These are phyloP conservation scores for Laticauda colubrina DNA, from an alignment of 2,113 vertebrate species.

Conservation along the genomic window DNA sequence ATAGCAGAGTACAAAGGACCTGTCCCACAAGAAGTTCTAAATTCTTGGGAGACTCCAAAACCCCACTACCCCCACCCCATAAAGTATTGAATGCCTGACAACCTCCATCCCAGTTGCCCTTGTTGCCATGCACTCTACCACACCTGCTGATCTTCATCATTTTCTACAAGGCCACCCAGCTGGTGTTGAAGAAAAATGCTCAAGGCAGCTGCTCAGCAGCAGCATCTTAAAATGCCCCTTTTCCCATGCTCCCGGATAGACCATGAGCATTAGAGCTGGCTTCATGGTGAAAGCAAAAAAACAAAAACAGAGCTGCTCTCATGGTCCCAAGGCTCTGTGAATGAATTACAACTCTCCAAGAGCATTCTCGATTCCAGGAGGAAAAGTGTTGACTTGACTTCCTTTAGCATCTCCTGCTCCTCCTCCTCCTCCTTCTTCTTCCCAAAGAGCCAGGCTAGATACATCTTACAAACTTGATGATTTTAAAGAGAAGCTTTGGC, in stretches of 20 bases:
- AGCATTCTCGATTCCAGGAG: background rate
- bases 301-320: background rate
- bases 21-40: background rate
- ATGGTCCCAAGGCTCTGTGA: background rate
- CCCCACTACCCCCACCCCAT: background rate
- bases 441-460: background rate
- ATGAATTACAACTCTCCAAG: background rate
- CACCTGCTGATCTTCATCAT: background rate
- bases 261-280: background rate
- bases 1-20: background rate
- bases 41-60: background rate
- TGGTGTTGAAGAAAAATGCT: background rate
- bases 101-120: background rate
- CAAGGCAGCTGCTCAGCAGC: background rate
- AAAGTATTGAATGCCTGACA: background rate
- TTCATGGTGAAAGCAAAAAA: background rate
- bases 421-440: background rate
- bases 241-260: background rate
- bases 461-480: background rate
- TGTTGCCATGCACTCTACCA: background rate
- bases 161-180: background rate
- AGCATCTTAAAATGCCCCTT: background rate
- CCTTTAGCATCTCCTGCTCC: background rate
- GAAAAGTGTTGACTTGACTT: background rate
- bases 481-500: background rate